Base-by-base conservation (phyloP, 2,113 vertebrate genomes). In the Syrrhaptes paradoxus region DNA sequence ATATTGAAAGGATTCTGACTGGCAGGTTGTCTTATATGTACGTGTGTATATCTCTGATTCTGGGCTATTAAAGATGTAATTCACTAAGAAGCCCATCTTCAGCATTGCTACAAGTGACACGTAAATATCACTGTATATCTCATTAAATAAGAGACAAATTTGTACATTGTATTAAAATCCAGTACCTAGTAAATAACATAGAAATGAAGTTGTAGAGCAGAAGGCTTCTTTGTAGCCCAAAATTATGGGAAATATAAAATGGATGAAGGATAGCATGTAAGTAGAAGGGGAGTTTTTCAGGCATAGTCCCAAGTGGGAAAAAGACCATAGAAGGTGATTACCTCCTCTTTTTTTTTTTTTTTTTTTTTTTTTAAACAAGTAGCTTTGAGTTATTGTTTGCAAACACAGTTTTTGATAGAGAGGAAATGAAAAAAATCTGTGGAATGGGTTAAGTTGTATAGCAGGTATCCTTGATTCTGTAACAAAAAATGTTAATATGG, bases 71-170 rank as follows among this genome's bases (percentile, higher is more conserved):
- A 97, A 93, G 89, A 96, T 57, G 90, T 89, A 94, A 81, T 97
- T 96, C 78, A 84, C 97, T 97, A 95, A 96, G 89, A 93, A 96
- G 92, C 89, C 90, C 93, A 13, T 83, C 84, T 83, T 88, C 84
- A n/a, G 71, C 2, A 1, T 81, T 90, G 85, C 78, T 85, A 49
- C 78, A 83, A 73, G 81, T 85, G 87, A 89, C 83, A 87, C 17
- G 41, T 66, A 71, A 95, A 79, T 88, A 76, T 74, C 79, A 51
- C 9, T 8, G 6, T 32, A 5, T 58, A 28, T 41, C 75, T 85
- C 31, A 5, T 34, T 54, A 68, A 90, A 92, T 62, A 65, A 55
- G 73, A 67, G 62, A 32, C 48, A 63, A 70, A 87, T 70, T 46
- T 66, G 71, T 86, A 57, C 28, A 29, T 89, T 74, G 68, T 63